Conservation (phyloP, 37 sponge, comb jelly and placozoan genomes). For the Theonella swinhoei region DNA sequence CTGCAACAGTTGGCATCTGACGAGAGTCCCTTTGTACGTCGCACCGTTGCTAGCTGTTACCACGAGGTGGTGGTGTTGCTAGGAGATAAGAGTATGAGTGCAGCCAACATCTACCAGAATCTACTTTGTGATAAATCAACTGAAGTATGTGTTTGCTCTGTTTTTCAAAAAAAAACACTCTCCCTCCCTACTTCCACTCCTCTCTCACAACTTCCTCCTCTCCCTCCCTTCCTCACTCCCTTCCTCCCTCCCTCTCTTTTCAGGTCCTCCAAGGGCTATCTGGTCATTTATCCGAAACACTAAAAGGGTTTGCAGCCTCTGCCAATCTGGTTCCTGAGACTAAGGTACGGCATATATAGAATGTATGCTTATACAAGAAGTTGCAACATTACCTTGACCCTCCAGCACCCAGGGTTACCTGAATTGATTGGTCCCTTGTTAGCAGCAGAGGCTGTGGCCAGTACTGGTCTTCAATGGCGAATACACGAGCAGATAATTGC, state of each 20-base stretch:
- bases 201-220: no score
- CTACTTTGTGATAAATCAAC: constrained; percentile 40
- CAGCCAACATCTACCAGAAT: constrained; percentile 20
- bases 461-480: constrained; percentile 57
- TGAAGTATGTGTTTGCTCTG: constrained; percentile 51
- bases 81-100: constrained; percentile 5
- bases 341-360: constrained; percentile 14
- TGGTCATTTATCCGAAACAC: constrained; percentile 8
- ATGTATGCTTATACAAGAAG: neutral
- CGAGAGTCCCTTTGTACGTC: constrained; percentile 10
- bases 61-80: constrained; percentile 65
- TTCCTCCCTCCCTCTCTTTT: no score
- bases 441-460: constrained; percentile 39
- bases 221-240: no score
- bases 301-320: constrained; percentile 31
- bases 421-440: constrained; percentile 64
- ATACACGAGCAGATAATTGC: constrained; percentile 51
- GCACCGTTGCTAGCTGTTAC: constrained; percentile 47
- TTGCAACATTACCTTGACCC: neutral
- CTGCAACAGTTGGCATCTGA: constrained; percentile 14
- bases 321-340: constrained; percentile 39
- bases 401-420: constrained; percentile 72
- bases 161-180: neutral
- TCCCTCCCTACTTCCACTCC: constrained; percentile 6
- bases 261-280: no score